These are phyloP conservation scores for Corticium candelabrum DNA, from an alignment of 37 sponge, comb jelly and placozoan genomes.

Conservation along the genomic window DNA sequence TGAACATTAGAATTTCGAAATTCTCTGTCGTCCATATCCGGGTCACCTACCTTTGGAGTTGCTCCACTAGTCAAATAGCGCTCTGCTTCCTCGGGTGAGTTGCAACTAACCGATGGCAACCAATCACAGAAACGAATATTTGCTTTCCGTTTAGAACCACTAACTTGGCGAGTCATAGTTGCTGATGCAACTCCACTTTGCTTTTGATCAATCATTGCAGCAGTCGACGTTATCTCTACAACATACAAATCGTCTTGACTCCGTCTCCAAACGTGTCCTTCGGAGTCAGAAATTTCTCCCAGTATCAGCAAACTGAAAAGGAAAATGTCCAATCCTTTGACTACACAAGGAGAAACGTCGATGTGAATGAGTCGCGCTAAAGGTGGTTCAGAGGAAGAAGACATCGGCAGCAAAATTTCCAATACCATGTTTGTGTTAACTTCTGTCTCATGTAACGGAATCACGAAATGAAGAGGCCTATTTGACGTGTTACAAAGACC, in stretches of 20 bases:
- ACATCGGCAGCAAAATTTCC: neutral
- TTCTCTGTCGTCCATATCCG: slow-evolving; percentile 8
- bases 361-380: neutral
- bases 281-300: neutral
- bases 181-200: neutral
- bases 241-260: neutral
- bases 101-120: neutral
- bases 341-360: neutral
- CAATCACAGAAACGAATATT: neutral
- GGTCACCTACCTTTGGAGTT: neutral
- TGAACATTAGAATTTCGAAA: slow-evolving; percentile 17
- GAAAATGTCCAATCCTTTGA: neutral
- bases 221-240: neutral
- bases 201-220: neutral
- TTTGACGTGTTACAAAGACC: neutral
- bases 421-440: neutral
- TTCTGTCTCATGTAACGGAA: neutral
- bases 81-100: neutral
- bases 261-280: slow-evolving; percentile 3
- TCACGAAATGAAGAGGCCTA: neutral
- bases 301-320: neutral
- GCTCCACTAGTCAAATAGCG: no score
- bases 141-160: neutral
- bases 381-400: neutral
- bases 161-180: no score